A percentile compares a stretch with the other conserved stretches of the same genome.
Conservation (phyloP, 2,113 vertebrate genomes). For the Nestor notabilis region DNA sequence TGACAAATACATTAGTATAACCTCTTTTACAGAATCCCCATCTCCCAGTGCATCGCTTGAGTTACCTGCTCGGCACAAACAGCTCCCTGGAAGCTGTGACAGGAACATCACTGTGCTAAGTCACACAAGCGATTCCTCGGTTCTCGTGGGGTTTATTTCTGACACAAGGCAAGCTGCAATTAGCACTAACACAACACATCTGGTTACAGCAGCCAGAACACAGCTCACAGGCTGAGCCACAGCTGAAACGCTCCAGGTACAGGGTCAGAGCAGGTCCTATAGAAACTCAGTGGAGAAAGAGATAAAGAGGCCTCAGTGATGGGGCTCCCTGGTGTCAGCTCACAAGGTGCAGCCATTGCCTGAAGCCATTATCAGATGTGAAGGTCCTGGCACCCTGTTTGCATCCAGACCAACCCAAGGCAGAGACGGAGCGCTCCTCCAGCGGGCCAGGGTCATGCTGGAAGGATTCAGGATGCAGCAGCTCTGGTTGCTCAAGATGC, state of each 20-base stretch:
- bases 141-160: neutral
- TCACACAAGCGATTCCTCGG: neutral
- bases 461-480: neutral
- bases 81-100: neutral
- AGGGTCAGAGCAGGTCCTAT: neutral
- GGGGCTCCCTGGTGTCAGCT: neutral
- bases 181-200: fast-evolving
- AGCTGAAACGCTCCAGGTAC: neutral
- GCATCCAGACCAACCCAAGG: neutral
- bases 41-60: neutral
- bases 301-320: neutral
- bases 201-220: too few relatives aligned
- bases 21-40: neutral
- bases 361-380: fast-evolving
- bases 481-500: neutral
- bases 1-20: neutral
- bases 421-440: fast-evolving
- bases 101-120: neutral
- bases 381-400: fast-evolving
- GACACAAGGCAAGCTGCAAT: neutral
- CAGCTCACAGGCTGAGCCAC: neutral
- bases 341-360: fast-evolving
- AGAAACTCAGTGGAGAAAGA: neutral
- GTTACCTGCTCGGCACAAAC: neutral
- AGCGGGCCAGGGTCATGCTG: neutral